Conservation (phyloP, 2,888 invertebrate genomes). For the Eupithecia inturbata region DNA sequence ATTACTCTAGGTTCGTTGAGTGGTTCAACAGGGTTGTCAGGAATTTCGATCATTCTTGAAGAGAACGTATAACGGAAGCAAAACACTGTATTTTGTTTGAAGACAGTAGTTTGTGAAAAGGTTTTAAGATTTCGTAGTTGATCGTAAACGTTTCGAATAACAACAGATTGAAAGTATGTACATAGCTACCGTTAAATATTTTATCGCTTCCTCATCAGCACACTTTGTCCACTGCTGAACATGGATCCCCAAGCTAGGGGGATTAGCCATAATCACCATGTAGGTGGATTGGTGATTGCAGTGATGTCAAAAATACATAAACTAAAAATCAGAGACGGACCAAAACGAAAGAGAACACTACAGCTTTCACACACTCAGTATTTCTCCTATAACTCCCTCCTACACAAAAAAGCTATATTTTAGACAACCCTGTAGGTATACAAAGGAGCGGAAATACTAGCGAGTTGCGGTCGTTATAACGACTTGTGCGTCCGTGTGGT, state of each 20-base stretch:
- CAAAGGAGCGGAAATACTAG: conserved; percentile 38
- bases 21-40: neutral
- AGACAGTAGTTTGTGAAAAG: neutral
- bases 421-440: conserved; percentile 15
- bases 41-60: neutral
- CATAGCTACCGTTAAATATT: too few relatives aligned
- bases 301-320: too few relatives aligned
- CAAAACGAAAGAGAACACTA: too few relatives aligned
- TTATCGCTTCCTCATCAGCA: too few relatives aligned
- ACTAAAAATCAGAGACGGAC: too few relatives aligned
- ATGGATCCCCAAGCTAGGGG: too few relatives aligned
- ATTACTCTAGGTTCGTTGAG: conserved; percentile 13
- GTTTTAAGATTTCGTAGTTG: neutral
- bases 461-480: conserved; percentile 35
- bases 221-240: too few relatives aligned
- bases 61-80: neutral
- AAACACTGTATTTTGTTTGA: neutral
- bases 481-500: conserved; percentile 3
- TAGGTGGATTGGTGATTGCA: too few relatives aligned
- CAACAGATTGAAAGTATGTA: too few relatives aligned
- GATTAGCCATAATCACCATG: too few relatives aligned
- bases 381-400: neutral
- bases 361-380: neutral
- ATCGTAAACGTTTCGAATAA: too few relatives aligned
- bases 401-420: neutral